Percentiles rank a stretch among this genome's conserved stretches.
These are phyloP conservation scores for Holothuria leucospilota DNA, from an alignment of 53 echinoderm and acorn worm genomes.

Conservation along the genomic window DNA sequence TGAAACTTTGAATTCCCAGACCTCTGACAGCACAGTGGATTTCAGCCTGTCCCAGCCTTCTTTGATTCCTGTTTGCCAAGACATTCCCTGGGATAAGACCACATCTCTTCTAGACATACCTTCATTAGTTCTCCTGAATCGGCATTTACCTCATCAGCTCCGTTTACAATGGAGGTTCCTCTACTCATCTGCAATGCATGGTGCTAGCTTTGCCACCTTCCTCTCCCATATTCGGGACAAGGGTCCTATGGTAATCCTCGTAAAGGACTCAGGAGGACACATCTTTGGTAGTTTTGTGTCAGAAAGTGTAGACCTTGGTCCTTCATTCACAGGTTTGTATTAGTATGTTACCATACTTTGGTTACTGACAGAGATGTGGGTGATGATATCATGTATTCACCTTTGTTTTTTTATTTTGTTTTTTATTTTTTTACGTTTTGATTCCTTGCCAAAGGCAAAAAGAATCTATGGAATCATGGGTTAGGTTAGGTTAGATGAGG, in stretches of 20 bases:
- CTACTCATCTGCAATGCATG: slow-evolving; percentile 78
- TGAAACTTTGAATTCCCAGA: neutral
- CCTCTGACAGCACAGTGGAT: slow-evolving; percentile 15
- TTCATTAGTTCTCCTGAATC: slow-evolving; percentile 80
- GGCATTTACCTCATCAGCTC: slow-evolving; percentile 71
- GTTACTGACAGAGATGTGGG: too few species aligned
- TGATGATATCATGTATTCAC: too few species aligned
- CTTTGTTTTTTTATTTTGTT: too few species aligned
- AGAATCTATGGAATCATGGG: too few species aligned
- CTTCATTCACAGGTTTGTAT: slow-evolving; percentile 77
- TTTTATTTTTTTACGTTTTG: too few species aligned
- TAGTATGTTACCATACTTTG: neutral
- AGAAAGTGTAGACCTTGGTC: slow-evolving; percentile 81
- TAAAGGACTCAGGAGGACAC: slow-evolving; percentile 84
- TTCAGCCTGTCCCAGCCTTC: slow-evolving; percentile 34
- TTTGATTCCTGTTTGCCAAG: slow-evolving; percentile 73
- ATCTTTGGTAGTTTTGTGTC: slow-evolving; percentile 94
- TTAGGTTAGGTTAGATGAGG: too few species aligned
- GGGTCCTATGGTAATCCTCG: slow-evolving; percentile 82
- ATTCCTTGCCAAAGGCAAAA: too few species aligned
- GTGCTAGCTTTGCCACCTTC: slow-evolving; percentile 93
- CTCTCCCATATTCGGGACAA: slow-evolving; percentile 69
- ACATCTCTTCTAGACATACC: slow-evolving; percentile 79
- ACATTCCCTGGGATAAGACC: slow-evolving; percentile 73
- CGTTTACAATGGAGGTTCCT: slow-evolving; percentile 68